Evolutionary conservation across 1,140 invertebrate species (phyloP), one percentile per base, ranked within the genome.

Genomic region (Drosophila mojavensis): DNA sequence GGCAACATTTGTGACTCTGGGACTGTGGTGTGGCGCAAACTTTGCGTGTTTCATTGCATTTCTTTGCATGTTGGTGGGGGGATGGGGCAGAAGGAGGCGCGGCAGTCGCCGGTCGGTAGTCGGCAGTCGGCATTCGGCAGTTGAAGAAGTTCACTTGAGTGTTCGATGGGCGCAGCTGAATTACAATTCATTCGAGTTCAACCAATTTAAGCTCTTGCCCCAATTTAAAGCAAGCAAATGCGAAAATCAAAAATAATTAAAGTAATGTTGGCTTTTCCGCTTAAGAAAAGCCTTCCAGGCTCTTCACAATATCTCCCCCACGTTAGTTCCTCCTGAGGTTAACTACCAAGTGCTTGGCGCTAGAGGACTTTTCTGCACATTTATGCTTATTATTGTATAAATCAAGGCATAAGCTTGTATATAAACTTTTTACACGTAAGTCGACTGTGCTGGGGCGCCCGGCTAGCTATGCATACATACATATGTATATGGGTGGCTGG

Each of bases 331-430:
- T n/a, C 26, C 9, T 47, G 11, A 30, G 26, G 7, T 43, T 26
- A 56, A 6, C 7, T 41, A 13, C 5, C 20, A 41, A 45, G 55
- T 28, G n/a, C 11, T 15, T 26, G 13, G 24, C 36, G n/a, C 24
- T 10, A 78, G 69, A 85, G 59, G 75, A 86, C 65, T 80, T 79
- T 75, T 64, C 67, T 74, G 73, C 70, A 79, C 80, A 78, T 80
- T 80, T 84, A 65, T 84, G 80, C 80, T 88, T 88, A 89, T 83
- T 84, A 84, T 89, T 89, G 80, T 88, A 80, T 89, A 89, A 88
- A 89, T 88, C 84, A 89, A 75, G 77, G 82, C 64, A 84, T 83
- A 83, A 88, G 79, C 68, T 83, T 72, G 73, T 66, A 72, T 59
- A 78, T 56, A 80, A 68, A 70, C 53, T 83, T 80, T 58, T 55